Conservation (phyloP, 2,888 invertebrate genomes). For the Drosophila leonis region DNA sequence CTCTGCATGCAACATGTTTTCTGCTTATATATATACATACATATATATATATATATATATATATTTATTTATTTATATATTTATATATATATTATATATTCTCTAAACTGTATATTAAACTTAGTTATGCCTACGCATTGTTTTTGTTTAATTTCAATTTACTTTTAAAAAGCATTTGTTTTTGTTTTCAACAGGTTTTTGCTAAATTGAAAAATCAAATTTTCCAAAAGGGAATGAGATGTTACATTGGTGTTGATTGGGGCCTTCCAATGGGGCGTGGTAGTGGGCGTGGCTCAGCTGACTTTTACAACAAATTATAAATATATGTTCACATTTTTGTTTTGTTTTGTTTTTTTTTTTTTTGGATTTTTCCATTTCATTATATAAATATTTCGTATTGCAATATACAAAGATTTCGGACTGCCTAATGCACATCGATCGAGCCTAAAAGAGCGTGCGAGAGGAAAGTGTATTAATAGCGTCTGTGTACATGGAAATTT, state of each 20-base stretch:
- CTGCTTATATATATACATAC: too few species aligned
- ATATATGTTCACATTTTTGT: slow-evolving; percentile 2
- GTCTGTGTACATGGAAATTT: slow-evolving; percentile 10
- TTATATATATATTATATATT: slow-evolving; percentile 35
- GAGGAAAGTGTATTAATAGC: slow-evolving; percentile 21
- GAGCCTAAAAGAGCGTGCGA: slow-evolving; percentile 27
- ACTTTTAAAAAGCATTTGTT: slow-evolving; percentile 70
- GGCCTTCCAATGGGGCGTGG: background rate
- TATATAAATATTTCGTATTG: slow-evolving; percentile 8
- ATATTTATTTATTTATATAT: slow-evolving; percentile 46
- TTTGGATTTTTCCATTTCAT: background rate
- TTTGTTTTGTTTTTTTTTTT: background rate
- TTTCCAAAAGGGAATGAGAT: slow-evolving; percentile 62
- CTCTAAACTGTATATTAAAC: slow-evolving; percentile 48
- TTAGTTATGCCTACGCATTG: slow-evolving; percentile 38
- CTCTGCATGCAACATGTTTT: too few species aligned
- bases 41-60: slow-evolving; percentile 43
- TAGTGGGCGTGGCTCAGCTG: slow-evolving; percentile 8
- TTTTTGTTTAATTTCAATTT: slow-evolving; percentile 30
- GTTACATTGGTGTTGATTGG: slow-evolving; percentile 18
- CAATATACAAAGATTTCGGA: slow-evolving; percentile 8
- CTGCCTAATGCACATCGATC: slow-evolving; percentile 21
- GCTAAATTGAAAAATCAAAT: slow-evolving; percentile 71
- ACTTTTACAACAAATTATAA: slow-evolving; percentile 10
- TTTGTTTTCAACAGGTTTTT: slow-evolving; percentile 38